Percentiles rank a stretch among this genome's conserved stretches.
phyloP scores from a whole-genome alignment of 1,140 invertebrate genomes.

The Thereuonema tuberculata region DNA sequence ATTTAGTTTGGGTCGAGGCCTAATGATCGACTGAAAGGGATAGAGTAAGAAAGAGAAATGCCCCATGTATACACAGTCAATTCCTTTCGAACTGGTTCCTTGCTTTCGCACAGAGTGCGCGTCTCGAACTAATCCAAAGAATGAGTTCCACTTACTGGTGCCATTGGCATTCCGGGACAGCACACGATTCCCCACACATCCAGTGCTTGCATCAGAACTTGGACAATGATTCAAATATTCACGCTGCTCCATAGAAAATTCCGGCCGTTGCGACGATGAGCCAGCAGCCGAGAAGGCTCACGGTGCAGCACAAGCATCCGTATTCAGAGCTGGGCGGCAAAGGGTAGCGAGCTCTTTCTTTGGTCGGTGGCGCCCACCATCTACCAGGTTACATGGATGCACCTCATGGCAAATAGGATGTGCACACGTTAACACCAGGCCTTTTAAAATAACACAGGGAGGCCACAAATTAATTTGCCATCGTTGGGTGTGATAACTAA shows the following conservation, averaged over 20 bases:
- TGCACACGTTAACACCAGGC: background rate
- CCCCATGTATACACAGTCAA: no score
- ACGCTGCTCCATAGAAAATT: constrained; percentile 20
- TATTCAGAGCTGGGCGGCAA: background rate
- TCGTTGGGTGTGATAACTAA: background rate
- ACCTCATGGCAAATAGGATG: background rate
- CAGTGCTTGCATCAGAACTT: background rate
- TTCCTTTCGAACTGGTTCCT: no score
- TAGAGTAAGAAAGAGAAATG: no score
- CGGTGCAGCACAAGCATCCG: background rate
- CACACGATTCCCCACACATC: constrained; percentile 10
- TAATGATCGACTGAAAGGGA: no score
- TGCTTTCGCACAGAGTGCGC: no score
- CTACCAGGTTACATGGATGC: background rate
- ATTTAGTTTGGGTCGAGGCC: no score
- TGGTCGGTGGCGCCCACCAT: background rate
- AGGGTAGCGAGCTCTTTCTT: background rate
- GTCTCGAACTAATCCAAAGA: no score
- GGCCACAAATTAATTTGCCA: background rate
- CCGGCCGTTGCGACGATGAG: constrained; percentile 13
- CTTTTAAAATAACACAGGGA: background rate
- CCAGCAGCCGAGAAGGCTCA: background rate
- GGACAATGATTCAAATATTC: constrained; percentile 17
- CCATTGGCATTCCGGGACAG: constrained; percentile 18
- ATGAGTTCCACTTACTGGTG: constrained; percentile 18